A percentile compares a stretch with the other conserved stretches of the same genome.
Conservation (phyloP, 2,888 invertebrate species). For the Ethmia dodecea region DNA sequence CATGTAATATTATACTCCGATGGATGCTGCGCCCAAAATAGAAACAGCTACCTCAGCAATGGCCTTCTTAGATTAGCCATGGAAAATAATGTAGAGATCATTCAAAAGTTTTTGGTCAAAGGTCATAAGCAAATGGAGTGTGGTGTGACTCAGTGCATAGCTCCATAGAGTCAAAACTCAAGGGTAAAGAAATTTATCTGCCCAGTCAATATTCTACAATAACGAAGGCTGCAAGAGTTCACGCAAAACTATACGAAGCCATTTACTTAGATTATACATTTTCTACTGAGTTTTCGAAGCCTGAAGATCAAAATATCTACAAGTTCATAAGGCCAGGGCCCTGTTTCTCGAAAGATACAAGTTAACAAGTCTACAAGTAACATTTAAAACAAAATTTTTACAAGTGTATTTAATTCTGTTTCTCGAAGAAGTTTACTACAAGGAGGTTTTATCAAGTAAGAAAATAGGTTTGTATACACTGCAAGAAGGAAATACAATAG, state of each 20-base stretch:
- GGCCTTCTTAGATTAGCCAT: neutral
- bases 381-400: too few relatives aligned
- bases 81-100: neutral
- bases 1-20: neutral
- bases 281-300: slow-evolving; percentile 4
- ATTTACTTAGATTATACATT: slow-evolving; percentile 1
- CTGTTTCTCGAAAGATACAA: too few relatives aligned
- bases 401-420: too few relatives aligned
- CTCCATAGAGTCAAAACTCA: neutral
- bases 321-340: slow-evolving; percentile 2
- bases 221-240: neutral
- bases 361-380: too few relatives aligned
- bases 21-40: neutral
- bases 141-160: neutral
- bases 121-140: neutral
- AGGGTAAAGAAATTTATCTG: neutral
- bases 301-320: slow-evolving; percentile 4
- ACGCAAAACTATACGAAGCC: neutral
- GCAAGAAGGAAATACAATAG: too few relatives aligned
- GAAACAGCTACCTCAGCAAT: neutral
- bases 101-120: neutral
- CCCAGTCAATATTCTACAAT: neutral
- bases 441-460: too few relatives aligned
- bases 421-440: too few relatives aligned
- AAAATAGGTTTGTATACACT: too few relatives aligned